Evolutionary conservation across 2,888 invertebrate genomes (phyloP).

Genomic region (Epistrophella euchroma): DNA sequence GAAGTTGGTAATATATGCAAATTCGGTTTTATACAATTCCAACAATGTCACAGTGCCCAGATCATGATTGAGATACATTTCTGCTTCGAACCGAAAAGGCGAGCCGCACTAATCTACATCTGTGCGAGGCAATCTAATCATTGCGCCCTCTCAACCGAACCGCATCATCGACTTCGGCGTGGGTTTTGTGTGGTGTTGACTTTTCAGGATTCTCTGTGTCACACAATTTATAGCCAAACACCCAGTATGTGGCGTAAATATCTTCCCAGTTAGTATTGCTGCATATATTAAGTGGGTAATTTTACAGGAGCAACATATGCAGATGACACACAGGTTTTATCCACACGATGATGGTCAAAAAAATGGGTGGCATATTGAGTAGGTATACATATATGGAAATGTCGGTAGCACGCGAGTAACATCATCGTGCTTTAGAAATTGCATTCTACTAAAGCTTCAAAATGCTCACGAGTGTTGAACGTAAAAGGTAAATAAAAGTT

Average conservation of each 20-base stretch:
- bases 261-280: conserved; percentile 4
- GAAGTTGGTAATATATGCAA: conserved; percentile 26
- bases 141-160: conserved; percentile 16
- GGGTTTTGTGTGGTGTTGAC: conserved; percentile 10
- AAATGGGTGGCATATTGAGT: neutral
- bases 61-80: conserved; percentile 38
- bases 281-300: conserved; percentile 15
- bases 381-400: no score
- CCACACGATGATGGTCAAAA: conserved; percentile 13
- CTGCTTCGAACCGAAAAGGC: conserved; percentile 30
- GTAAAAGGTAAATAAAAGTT: conserved; percentile 5
- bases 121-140: conserved; percentile 34
- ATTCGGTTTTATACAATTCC: conserved; percentile 22
- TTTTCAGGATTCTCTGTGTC: conserved; percentile 20
- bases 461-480: neutral
- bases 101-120: conserved; percentile 33
- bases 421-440: conserved; percentile 11
- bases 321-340: conserved; percentile 24
- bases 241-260: neutral
- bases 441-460: conserved; percentile 13
- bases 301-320: neutral
- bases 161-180: conserved; percentile 9
- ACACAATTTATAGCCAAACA: conserved; percentile 24
- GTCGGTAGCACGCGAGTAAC: neutral
- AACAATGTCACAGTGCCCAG: conserved; percentile 27